Evolutionary conservation across 2,888 invertebrate genomes (phyloP).

Genomic region (Flexamia atlantica): DNA sequence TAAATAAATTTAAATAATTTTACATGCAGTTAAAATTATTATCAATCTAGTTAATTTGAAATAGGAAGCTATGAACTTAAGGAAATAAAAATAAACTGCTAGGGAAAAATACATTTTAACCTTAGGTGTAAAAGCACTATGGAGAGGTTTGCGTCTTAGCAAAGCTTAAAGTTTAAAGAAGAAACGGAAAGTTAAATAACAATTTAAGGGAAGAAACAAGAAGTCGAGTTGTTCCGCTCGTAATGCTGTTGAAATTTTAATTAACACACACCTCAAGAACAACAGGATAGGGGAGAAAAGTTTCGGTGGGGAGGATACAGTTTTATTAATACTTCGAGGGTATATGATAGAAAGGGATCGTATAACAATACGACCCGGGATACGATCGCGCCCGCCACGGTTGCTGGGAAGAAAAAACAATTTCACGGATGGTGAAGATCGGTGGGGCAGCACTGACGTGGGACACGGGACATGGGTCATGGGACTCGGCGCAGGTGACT

Average conservation of each 20-base stretch:
- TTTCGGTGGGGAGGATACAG: slow-evolving; percentile 25
- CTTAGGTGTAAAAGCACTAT: background rate
- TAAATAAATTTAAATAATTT: too few species aligned
- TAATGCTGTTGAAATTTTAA: slow-evolving; percentile 50
- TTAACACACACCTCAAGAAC: slow-evolving; percentile 32
- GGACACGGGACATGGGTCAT: background rate
- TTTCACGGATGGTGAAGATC: slow-evolving; percentile 23
- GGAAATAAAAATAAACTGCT: too few species aligned
- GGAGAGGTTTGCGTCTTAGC: background rate
- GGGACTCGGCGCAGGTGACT: too few species aligned
- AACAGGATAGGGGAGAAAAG: background rate
- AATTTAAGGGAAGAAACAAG: slow-evolving; percentile 39
- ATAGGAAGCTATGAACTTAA: too few species aligned
- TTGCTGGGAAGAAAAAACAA: slow-evolving; percentile 15
- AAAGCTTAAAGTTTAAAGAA: slow-evolving; percentile 10
- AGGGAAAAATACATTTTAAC: too few species aligned
- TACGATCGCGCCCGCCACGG: background rate
- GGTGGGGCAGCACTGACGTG: slow-evolving; percentile 30
- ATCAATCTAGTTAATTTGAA: too few species aligned
- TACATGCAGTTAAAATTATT: too few species aligned
- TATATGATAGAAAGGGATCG: background rate
- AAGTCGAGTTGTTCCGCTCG: slow-evolving; percentile 22
- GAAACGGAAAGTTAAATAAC: slow-evolving; percentile 33
- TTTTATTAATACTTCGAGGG: slow-evolving; percentile 22
- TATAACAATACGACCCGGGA: background rate